Conservation (phyloP, 2,113 vertebrate species). For the Pedionomus torquatus region DNA sequence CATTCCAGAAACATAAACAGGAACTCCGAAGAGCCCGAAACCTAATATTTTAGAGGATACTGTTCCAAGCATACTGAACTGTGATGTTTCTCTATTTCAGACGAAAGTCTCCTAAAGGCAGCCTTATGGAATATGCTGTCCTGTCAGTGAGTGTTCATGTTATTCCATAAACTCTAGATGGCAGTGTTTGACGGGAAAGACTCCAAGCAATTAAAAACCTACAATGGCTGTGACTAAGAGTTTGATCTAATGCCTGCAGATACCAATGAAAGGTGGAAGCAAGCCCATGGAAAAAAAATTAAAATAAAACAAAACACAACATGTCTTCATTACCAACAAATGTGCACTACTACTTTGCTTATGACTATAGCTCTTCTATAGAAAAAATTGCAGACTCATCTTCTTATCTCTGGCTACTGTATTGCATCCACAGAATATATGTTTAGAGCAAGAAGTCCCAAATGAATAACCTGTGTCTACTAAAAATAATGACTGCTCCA, state of each 20-base stretch:
- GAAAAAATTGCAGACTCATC: neutral
- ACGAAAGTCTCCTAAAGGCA: neutral
- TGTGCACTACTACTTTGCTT: neutral
- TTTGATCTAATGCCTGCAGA: neutral
- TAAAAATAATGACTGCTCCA: neutral
- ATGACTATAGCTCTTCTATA: neutral
- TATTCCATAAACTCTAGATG: neutral
- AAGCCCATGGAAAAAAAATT: neutral
- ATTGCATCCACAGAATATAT: neutral
- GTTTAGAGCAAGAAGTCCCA: neutral
- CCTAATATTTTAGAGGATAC: neutral
- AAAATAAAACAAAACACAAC: neutral
- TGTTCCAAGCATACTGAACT: neutral
- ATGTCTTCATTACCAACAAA: neutral
- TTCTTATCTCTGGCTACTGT: neutral
- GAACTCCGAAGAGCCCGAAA: neutral
- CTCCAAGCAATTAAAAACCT: neutral
- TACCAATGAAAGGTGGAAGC: neutral
- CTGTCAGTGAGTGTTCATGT: neutral
- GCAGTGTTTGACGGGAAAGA: constrained; percentile 5
- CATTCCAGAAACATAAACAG: neutral
- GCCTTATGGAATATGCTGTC: neutral
- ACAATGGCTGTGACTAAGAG: neutral
- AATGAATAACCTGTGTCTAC: neutral
- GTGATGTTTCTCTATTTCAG: neutral